These are phyloP conservation scores for Coregonus sp. DNA, from an alignment of 2,797 vertebrate species.

Conservation along the genomic window DNA sequence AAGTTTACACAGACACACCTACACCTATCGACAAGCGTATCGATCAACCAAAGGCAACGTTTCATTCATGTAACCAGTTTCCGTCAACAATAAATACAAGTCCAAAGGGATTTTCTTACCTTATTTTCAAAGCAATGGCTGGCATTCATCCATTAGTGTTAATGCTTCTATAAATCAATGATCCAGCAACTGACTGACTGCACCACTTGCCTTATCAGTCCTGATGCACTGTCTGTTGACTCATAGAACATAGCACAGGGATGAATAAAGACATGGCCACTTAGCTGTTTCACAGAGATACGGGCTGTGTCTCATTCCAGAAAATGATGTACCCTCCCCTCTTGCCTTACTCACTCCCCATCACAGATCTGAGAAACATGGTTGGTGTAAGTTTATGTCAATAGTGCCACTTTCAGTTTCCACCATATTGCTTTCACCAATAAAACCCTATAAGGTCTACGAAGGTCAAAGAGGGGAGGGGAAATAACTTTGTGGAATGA, in stretches of 20 bases:
- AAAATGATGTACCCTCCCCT: conserved; percentile 37
- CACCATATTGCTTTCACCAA: neutral
- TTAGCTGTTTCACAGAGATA: conserved; percentile 66
- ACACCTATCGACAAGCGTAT: too few relatives aligned
- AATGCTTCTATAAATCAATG: conserved; percentile 64
- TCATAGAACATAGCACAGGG: conserved; percentile 53
- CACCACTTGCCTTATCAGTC: conserved; percentile 59
- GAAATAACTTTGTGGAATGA: neutral
- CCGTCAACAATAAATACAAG: conserved; percentile 11
- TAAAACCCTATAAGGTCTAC: neutral
- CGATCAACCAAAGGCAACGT: too few relatives aligned
- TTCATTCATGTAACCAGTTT: neutral
- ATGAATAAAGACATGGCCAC: conserved; percentile 54
- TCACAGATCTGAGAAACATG: conserved; percentile 1
- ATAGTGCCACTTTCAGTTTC: neutral
- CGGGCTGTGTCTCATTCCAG: neutral
- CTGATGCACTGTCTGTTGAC: conserved; percentile 61
- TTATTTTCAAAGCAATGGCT: conserved; percentile 34
- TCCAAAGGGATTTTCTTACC: conserved; percentile 61
- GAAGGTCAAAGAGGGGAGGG: neutral
- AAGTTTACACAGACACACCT: too few relatives aligned
- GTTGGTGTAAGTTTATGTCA: neutral
- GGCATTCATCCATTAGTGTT: conserved; percentile 35
- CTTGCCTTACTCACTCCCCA: neutral
- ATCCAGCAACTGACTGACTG: conserved; percentile 12